These are phyloP conservation scores for Drosophila triauraria DNA, from an alignment of 1,140 invertebrate species.

Conservation along the genomic window DNA sequence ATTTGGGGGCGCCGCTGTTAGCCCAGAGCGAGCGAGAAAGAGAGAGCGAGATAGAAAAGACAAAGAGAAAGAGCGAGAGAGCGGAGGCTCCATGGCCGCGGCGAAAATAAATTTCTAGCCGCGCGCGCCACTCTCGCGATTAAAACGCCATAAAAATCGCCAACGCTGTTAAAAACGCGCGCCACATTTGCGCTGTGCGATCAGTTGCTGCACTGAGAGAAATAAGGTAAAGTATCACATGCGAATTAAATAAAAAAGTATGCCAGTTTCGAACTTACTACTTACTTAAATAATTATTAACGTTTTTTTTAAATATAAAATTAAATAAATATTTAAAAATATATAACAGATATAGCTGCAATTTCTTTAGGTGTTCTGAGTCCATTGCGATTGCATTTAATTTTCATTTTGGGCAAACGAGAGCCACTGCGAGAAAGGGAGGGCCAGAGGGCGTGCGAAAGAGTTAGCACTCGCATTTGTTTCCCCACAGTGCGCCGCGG, in stretches of 20 bases:
- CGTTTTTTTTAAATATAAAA: background rate
- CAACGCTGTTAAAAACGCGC: constrained; percentile 69
- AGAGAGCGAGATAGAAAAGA: background rate
- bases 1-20: constrained; percentile 26
- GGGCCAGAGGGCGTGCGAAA: constrained; percentile 10
- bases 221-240: background rate
- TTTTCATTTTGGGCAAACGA: constrained; percentile 65
- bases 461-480: constrained; percentile 28
- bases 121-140: constrained; percentile 61
- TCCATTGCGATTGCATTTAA: constrained; percentile 51
- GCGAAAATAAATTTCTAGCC: constrained; percentile 47
- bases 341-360: background rate
- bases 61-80: constrained; percentile 10
- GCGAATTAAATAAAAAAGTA: too few species aligned
- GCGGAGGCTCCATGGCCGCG: constrained; percentile 26
- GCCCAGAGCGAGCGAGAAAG: constrained; percentile 13
- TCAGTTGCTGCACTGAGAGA: constrained; percentile 31
- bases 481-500: constrained; percentile 30
- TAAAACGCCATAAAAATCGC: constrained; percentile 82
- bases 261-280: too few species aligned
- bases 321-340: background rate
- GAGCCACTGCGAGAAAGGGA: constrained; percentile 9
- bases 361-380: constrained; percentile 8
- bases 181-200: constrained; percentile 44
- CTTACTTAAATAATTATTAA: background rate